Conservation (phyloP, 2,113 vertebrate genomes). For the Stegostoma tigrinum region DNA sequence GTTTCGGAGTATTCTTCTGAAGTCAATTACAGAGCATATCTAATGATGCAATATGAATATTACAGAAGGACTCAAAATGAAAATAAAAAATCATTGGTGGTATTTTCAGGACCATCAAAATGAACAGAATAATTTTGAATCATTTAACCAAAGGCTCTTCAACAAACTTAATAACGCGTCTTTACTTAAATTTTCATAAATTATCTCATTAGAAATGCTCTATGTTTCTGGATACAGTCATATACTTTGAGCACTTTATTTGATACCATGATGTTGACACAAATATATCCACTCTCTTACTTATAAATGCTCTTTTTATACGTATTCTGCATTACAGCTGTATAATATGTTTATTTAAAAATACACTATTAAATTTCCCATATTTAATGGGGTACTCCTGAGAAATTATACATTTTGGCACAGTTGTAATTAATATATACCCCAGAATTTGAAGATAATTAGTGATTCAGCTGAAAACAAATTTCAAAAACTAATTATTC, state of each 20-base stretch:
- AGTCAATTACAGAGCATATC: neutral
- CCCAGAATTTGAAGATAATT: neutral
- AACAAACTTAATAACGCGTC: neutral
- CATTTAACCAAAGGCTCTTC: neutral
- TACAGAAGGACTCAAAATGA: neutral
- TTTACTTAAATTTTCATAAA: neutral
- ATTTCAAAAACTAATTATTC: neutral
- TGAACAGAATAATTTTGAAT: neutral
- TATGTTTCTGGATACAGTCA: neutral
- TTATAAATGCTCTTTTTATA: neutral
- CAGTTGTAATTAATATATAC: neutral
- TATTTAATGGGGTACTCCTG: neutral
- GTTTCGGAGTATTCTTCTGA: neutral
- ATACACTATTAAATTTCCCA: neutral
- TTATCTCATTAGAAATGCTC: neutral
- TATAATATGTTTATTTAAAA: neutral
- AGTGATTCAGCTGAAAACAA: neutral
- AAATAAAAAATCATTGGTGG: neutral
- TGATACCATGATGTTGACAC: neutral
- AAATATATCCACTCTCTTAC: neutral
- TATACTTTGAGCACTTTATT: neutral
- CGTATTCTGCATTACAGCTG: neutral
- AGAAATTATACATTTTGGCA: neutral
- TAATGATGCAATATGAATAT: neutral
- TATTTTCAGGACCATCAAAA: neutral